Evolutionary conservation across 2,797 vertebrate species (phyloP), one percentile per base, ranked within the genome.

Genomic region (Australoheros facetus): DNA sequence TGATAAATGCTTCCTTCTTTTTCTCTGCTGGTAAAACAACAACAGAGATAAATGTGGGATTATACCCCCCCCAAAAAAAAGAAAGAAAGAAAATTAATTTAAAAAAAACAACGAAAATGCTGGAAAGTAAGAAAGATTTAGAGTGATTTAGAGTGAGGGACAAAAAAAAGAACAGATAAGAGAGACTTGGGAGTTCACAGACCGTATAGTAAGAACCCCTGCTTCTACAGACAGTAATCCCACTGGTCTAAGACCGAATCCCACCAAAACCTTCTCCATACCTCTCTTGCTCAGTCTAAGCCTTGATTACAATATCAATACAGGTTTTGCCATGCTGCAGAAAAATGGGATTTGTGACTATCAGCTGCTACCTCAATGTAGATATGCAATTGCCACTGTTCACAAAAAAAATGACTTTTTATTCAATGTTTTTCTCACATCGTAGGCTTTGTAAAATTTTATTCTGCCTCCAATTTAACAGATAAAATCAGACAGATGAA

Each of bases 161-260:
- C 14, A 70, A 60, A 77, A 23, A 81, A 79, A 69, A 73, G 72
- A 78, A 66, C 3, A 88, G 85, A 89, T 86, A 56, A 83, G 79
- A 85, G 75, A 81, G 79, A 87, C 82, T 56, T 79, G 78, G 73
- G 81, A 78, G 85, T 78, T 77, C 77, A 64, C 81, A 85, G 86
- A 88, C 75, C 82, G 73, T 87, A 77, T 85, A 88, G 85, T 80
- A 83, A 86, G 74, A 79, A 71, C 66, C 77, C 57, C 73, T 45
- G 59, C 70, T 81, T 82, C 64, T 64, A 79, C 83, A 84, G 82
- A 83, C 51, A 74, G 79, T 87, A 88, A 91, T 86, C 89, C 79
- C 48, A 21, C 58, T 70, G 81, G 72, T 85, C 71, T 75, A 32
- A 48, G 58, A 45, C 58, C 48, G 74, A 86, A 85, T 87, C 77